These are phyloP conservation scores for Sphenopsis melanotis DNA, from an alignment of 2,797 vertebrate species.

Conservation along the genomic window DNA sequence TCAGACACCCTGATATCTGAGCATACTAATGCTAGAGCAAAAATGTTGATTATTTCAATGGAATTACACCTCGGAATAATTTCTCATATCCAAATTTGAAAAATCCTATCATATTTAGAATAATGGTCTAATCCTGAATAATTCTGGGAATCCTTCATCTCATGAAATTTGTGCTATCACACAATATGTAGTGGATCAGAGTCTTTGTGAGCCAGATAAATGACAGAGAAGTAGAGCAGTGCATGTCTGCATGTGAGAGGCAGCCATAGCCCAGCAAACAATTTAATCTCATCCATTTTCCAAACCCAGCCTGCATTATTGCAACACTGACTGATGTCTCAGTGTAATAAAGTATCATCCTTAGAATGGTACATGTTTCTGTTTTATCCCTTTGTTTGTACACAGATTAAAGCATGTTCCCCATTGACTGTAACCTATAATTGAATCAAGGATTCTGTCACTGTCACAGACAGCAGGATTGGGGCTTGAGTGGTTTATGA, in stretches of 20 bases:
- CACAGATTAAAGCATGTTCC: slow-evolving; percentile 61
- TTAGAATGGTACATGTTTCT: slow-evolving; percentile 39
- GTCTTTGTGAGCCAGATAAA: neutral
- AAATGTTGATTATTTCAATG: neutral
- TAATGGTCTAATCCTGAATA: slow-evolving; percentile 17
- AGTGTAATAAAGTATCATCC: slow-evolving; percentile 44
- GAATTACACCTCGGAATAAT: neutral
- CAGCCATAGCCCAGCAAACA: neutral
- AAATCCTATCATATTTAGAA: slow-evolving; percentile 19
- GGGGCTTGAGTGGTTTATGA: slow-evolving; percentile 14
- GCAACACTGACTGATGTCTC: neutral
- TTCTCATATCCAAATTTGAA: neutral
- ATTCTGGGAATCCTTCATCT: neutral
- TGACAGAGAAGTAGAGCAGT: neutral
- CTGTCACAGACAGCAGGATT: neutral
- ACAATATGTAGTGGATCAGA: neutral
- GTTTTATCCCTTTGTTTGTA: slow-evolving; percentile 69
- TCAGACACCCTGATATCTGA: neutral
- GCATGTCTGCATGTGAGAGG: neutral
- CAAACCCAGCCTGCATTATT: neutral
- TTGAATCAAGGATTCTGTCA: slow-evolving; percentile 33
- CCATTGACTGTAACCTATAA: slow-evolving; percentile 39
- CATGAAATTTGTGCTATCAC: neutral
- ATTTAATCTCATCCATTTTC: slow-evolving; percentile 33
- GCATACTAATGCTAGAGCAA: neutral